Evolutionary conservation across 2,888 invertebrate genomes (phyloP), one percentile per base, ranked within the genome.

Genomic region (Hypomecis atomaria): DNA sequence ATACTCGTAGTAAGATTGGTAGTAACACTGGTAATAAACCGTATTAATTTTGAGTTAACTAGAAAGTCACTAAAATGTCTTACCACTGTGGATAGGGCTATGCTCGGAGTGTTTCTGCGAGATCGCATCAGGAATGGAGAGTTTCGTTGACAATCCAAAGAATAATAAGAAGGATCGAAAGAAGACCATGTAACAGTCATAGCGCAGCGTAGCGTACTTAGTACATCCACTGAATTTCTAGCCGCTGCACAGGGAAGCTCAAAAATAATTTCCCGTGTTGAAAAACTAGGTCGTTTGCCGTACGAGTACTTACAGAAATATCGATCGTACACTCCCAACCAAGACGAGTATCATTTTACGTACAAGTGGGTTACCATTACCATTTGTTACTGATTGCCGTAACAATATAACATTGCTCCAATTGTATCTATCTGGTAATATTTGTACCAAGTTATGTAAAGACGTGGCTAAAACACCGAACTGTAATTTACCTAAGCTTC

Each of bases 341-440:
- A 7, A 50, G 37, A 9, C 49, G 37, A 8, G 36, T 50, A 13
- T 50, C 34, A 23, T 23, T 7, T 48, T 48, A 7, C 4, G 0
- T 13, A 50, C 49, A 37, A 48, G 34, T 48, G 13, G 49, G 49
- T 50, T 50, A 50, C 49, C 10, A 47, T 36, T 36, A 36, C 36
- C 37, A 37, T 11, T 50, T 50, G 49, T 50, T 50, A 13, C 37
- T 0, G 11, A 50, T 50, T 50, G 49, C 49, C 4, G 49, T 50
- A 50, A 50, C 37, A 50, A 37, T 8, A 13, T 34, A 36, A n/a
- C 49, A 50, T 50, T 50, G 11, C 36, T 50, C 34, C 37, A 50
- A 37, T 37, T 50, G 0, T 37, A 23, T 23, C 23, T 34, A 7
- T 33, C 1, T 33, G 34, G 34, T 10, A 36, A 48, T 6, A 7